Base-by-base conservation (phyloP, 2,113 vertebrate species). In the Rhegmatorhina hoffmannsi region DNA sequence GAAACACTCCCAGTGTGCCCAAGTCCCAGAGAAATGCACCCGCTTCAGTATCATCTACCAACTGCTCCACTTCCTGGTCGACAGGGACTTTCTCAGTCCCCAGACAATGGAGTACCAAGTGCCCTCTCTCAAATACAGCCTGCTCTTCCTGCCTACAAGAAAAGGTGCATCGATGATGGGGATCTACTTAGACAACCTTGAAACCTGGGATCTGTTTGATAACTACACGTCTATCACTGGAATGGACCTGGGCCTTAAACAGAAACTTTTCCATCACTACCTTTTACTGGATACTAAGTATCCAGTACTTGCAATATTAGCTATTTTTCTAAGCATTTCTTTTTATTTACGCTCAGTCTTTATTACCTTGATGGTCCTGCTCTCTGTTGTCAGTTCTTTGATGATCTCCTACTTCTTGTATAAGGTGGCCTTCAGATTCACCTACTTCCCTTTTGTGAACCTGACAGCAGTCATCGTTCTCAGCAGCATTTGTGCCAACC, bases 221-320 rank as follows among this genome's bases (percentile, higher is more conserved):
- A 99, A 99, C 75, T 99, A 99, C 21, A 99, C 98, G 0, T 98
- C 99, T 2, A 98, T 99, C 89, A 99, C 99, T 6, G 99, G 99
- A 69, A 99, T 99, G 98, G 99, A 99, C 96, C 97, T 99, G 89
- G 99, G 99, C 86, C 98, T 99, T 97, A 99, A 99, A 97, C 98
- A 99, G 94, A 98, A 97, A 40, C 98, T 99, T 66, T 99, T 99
- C 91, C 98, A 98, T 92, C 98, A 99, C 96, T 99, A 99, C 92
- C 98, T 99, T 81, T 97, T 98, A 55, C 97, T 98, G 94, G 99
- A 99, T 90, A 99, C 98, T 0, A 97, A 99, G 91, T 99, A 99
- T 88, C 99, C 99, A 29, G 96, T 99, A 84, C 96, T 99, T 53
- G 98, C 98, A 50, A 97, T 99, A 85, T 95, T 98, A 26, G 98